Base-by-base conservation (phyloP, 2,113 vertebrate genomes). In the Ardeotis arabs region DNA sequence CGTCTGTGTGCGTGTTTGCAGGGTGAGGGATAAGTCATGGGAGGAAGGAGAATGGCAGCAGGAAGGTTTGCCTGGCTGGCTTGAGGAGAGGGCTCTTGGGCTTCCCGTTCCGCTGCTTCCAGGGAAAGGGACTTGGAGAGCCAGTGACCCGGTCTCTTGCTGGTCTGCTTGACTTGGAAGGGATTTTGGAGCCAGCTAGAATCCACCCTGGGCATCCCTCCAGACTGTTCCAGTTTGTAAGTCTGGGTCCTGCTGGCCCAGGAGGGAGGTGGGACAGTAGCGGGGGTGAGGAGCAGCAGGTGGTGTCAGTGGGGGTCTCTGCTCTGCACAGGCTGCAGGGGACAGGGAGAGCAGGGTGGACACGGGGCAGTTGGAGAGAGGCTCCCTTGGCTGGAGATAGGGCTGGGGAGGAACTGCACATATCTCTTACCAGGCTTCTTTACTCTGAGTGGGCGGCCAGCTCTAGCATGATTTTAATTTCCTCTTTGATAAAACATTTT, bases 321-420 rank as follows among this genome's bases (percentile, higher is more conserved):
- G 68, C 59, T 89, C 20, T 59, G 27, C 14, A 1, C 4, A 66
- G 45, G 21, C 50, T 8, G 5, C 0, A 1, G 29, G 17, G 49
- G 35, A n/a, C 33, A 29, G 25, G 58, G 52, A 68, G 55, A 90
- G 53, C 23, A 69, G 22, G 11, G 33, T 33, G 21, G 39, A 13
- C 37, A 29, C 0, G 4, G 50, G 33, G 16, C 60, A 66, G 35
- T 0, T 62, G 37, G 44, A 63, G 44, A 53, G 41, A 62, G 70
- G 66, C 31, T 49, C 19, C 31, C 41, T 58, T 67, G 44, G 13
- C 49, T 39, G 80, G 44, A 75, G 49, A 23, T 63, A 11, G 28
- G 41, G 22, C 47, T 75, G 47, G 35, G 4, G 10, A 64, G 29
- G 44, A 87, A 20, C 27, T 0, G 0, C 14, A 13, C 4, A 0